A percentile compares a stretch with the other conserved stretches of the same genome.
Evolutionary conservation across 1,140 invertebrate species (phyloP).

Genomic region (Hesperophylax magnus): DNA sequence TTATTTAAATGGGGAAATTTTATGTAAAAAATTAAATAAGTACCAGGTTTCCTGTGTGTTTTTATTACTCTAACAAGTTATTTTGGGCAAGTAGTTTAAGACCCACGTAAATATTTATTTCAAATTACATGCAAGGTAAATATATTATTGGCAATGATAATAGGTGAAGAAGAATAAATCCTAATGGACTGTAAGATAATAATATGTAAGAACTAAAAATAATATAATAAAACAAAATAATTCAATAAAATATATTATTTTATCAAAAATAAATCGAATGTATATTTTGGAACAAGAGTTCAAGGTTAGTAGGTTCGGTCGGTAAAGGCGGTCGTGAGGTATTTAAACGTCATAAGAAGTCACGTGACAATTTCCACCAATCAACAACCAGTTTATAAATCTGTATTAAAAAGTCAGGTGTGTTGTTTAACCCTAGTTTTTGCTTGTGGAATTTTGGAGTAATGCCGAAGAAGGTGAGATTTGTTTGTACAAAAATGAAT

Average conservation of each 20-base stretch:
- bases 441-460: constrained; percentile 42
- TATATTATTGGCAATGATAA: background rate
- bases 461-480: constrained; percentile 49
- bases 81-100: too few relatives aligned
- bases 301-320: constrained; percentile 27
- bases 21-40: too few relatives aligned
- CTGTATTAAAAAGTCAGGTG: constrained; percentile 52
- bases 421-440: constrained; percentile 53
- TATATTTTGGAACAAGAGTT: constrained; percentile 17
- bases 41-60: too few relatives aligned
- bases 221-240: too few relatives aligned
- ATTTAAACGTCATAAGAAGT: constrained; percentile 46
- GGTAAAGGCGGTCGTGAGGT: constrained; percentile 26
- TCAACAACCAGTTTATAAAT: constrained; percentile 43
- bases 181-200: too few relatives aligned
- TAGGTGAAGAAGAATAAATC: background rate
- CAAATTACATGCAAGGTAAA: background rate
- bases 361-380: constrained; percentile 47
- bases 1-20: too few relatives aligned
- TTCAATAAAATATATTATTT: too few relatives aligned
- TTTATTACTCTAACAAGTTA: too few relatives aligned
- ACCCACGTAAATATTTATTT: background rate
- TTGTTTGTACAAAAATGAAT: constrained; percentile 32
- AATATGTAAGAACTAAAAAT: too few relatives aligned
- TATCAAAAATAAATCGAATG: background rate